Evolutionary conservation across 1,140 invertebrate genomes (phyloP), one percentile per base, ranked within the genome.

Genomic region (Spodoptera frugiperda): DNA sequence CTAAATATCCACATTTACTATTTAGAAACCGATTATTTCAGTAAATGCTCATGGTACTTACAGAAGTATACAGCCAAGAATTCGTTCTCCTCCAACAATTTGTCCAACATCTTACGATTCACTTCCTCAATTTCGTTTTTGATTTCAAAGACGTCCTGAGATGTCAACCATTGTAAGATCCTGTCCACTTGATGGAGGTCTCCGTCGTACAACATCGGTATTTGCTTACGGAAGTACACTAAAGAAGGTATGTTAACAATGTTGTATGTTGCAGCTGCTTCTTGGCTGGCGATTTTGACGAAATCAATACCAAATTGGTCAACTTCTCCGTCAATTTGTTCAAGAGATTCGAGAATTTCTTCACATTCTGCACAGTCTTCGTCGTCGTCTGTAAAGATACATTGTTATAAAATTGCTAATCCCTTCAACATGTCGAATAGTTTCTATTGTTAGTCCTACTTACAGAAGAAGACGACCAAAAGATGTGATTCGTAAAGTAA

Each of bases 51-150:
- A 15, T 39, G 3, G 3, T n/a, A 96, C 97, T 97, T 95, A 99
- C 98, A 99, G 87, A 99, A 99, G 87, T 98, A 99, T 25, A 99
- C 98, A n/a, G 98, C 97, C 15, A 99, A 94, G 90, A 98, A 99
- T 94, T 99, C 98, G 86, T 98, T 99, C 91, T 99, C 98, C 81
- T 99, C 98, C 1, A 99, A 93, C 2, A 99, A 91, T 93, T 99
- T 99, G 82, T 99, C 98, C 55, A 99, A 93, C 98, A 99, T 99
- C 94, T 98, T 98, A 53, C 97, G 96, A 90, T 99, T 99, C 0
- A 99, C 98, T 92, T 99, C 98, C 92, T 99, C 98, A 86, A 99
- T 99, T 96, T 99, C 98, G 90, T 98, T 98, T 95, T 98, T 98
- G 46, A 99, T 97, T 94, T 99, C 98, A 94, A 99, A 98, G 21